Conservation (phyloP, 2,797 vertebrate genomes). For the Glyptemys insculpta region DNA sequence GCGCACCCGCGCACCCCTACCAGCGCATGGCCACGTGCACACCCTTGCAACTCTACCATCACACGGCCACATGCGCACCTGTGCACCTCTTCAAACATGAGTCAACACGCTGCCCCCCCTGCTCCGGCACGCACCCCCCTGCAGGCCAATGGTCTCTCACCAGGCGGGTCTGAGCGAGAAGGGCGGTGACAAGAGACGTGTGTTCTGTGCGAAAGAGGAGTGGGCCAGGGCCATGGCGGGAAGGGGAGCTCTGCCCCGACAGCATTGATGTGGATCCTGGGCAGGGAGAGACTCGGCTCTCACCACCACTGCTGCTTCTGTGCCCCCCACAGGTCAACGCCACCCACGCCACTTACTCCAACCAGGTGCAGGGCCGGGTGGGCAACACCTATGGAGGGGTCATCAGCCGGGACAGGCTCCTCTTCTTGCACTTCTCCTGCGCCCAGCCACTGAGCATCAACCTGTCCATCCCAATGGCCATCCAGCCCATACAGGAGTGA, state of each 20-base stretch:
- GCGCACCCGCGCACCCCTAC: too few relatives aligned
- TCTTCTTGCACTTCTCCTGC: constrained; percentile 76
- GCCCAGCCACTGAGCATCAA: constrained; percentile 73
- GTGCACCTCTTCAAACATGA: too few relatives aligned
- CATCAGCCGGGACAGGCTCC: constrained; percentile 65
- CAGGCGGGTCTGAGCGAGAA: not conserved
- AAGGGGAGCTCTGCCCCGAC: not conserved
- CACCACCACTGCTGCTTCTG: not conserved
- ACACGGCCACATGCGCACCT: not conserved
- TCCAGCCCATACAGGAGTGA: constrained; percentile 78
- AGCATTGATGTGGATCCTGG: not conserved
- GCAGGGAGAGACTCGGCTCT: too few relatives aligned
- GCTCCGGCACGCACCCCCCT: too few relatives aligned
- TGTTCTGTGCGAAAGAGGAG: too few relatives aligned
- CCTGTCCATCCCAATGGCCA: constrained; percentile 49
- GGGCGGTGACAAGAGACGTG: too few relatives aligned
- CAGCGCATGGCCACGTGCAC: not conserved
- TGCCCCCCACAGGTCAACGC: constrained; percentile 74
- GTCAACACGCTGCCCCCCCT: too few relatives aligned
- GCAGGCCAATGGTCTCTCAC: too few relatives aligned
- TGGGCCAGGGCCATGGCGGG: not conserved
- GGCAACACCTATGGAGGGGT: constrained; percentile 27
- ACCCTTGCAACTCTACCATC: not conserved
- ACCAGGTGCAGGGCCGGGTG: constrained; percentile 65
- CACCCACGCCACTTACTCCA: constrained; percentile 82